A percentile compares a stretch with the other conserved stretches of the same genome.
phyloP scores from a whole-genome alignment of 2,797 vertebrate species.

The Schizothorax lantsangensis region DNA sequence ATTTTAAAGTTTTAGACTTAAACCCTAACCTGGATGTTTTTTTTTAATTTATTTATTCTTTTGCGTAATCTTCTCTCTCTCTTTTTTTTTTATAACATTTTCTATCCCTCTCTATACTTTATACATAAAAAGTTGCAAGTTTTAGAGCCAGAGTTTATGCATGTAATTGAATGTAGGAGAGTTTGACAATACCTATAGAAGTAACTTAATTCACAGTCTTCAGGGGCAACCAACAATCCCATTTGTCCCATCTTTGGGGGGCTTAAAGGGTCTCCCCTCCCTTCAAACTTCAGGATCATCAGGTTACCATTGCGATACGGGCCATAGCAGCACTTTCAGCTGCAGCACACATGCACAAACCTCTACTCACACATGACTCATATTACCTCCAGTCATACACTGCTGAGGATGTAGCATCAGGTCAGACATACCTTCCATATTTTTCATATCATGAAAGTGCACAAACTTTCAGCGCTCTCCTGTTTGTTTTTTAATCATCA shows the following conservation, averaged over 20 bases:
- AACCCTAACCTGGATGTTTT: neutral
- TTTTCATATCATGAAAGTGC: conserved; percentile 33
- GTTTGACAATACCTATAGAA: conserved; percentile 24
- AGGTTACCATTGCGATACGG: conserved; percentile 71
- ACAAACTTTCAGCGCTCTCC: conserved; percentile 37
- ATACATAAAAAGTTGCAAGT: neutral
- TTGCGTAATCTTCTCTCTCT: neutral
- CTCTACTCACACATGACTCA: conserved; percentile 52
- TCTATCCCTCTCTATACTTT: neutral
- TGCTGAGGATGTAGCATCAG: conserved; percentile 43
- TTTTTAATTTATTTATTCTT: neutral
- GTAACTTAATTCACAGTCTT: conserved; percentile 55
- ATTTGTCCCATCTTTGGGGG: conserved; percentile 70
- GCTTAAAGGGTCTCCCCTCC: conserved; percentile 32
- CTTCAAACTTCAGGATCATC: conserved; percentile 69
- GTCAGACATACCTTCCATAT: conserved; percentile 47
- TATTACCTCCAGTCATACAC: conserved; percentile 51
- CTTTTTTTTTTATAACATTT: neutral
- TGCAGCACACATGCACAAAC: conserved; percentile 50
- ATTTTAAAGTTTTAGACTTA: neutral
- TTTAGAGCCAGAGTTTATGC: neutral
- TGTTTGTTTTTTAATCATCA: conserved; percentile 1
- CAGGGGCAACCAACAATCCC: conserved; percentile 64
- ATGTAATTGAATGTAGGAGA: conserved; percentile 4
- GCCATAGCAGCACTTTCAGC: conserved; percentile 51